These are phyloP conservation scores for Amphilophus citrinellus DNA, from an alignment of 2,113 vertebrate species.

Conservation along the genomic window DNA sequence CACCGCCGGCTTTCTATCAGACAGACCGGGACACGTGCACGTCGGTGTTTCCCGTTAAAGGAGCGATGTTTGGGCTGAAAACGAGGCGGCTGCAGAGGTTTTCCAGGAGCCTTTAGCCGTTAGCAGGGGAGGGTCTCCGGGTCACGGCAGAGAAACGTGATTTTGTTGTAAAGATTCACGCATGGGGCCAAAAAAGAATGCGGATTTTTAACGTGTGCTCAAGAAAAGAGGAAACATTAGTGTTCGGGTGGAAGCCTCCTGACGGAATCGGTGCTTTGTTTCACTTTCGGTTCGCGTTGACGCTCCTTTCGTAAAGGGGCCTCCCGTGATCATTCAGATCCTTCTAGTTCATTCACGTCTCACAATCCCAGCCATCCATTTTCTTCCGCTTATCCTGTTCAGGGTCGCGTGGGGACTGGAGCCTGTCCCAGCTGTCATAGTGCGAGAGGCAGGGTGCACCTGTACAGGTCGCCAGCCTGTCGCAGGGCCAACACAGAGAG, in stretches of 20 bases:
- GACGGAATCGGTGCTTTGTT: not conserved
- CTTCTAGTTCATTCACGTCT: fast-evolving
- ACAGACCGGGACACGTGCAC: not conserved
- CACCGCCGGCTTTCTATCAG: not conserved
- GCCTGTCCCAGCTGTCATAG: too few relatives aligned
- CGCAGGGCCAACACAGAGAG: too few relatives aligned
- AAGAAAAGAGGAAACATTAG: not conserved
- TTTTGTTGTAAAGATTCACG: not conserved
- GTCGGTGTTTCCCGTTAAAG: too few relatives aligned
- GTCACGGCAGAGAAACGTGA: not conserved
- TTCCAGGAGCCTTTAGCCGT: not conserved
- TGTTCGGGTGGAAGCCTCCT: not conserved
- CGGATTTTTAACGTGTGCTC: fast-evolving
- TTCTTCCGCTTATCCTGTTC: too few relatives aligned
- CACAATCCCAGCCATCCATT: too few relatives aligned
- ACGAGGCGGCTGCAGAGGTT: not conserved
- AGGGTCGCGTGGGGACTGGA: too few relatives aligned
- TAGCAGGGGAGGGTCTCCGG: not conserved
- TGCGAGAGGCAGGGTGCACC: too few relatives aligned
- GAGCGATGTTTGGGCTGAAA: not conserved
- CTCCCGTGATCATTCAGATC: not conserved
- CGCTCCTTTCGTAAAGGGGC: not conserved
- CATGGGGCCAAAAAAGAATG: fast-evolving
- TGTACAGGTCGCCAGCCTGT: too few relatives aligned
- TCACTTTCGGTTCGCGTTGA: not conserved